Evolutionary conservation across 2,888 invertebrate genomes (phyloP).

Genomic region (Apodemia hepburni): DNA sequence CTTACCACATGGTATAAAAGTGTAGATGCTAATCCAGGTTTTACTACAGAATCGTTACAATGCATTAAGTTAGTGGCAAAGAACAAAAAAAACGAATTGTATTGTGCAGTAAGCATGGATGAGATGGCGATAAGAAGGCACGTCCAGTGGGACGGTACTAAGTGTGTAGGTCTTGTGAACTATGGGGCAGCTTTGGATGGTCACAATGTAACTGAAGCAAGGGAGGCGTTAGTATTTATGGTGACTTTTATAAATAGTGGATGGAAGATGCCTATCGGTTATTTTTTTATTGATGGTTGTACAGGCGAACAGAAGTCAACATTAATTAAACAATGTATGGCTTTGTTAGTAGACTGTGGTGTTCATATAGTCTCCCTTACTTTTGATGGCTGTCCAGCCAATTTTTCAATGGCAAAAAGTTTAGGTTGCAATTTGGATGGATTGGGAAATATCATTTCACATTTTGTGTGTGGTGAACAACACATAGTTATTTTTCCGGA

Average conservation of each 20-base stretch:
- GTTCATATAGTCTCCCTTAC: conserved; percentile 3
- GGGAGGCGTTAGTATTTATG: conserved; percentile 13
- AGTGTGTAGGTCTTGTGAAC: conserved; percentile 7
- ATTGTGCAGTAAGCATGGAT: conserved; percentile 9
- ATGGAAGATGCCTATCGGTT: conserved; percentile 13
- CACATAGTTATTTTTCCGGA: conserved; percentile 3
- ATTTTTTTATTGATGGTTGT: conserved; percentile 14
- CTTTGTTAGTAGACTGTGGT: conserved; percentile 12
- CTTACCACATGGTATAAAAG: conserved; percentile 1
- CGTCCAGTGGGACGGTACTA: conserved; percentile 13
- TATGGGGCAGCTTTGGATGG: conserved; percentile 16
- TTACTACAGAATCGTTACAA: conserved; percentile 7
- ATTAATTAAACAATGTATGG: conserved; percentile 15
- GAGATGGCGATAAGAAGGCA: conserved; percentile 14
- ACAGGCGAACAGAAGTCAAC: conserved; percentile 17
- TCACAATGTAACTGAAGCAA: conserved; percentile 5
- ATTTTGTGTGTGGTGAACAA: background rate
- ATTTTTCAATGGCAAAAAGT: conserved; percentile 10
- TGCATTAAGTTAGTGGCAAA: background rate
- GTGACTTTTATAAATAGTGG: conserved; percentile 12
- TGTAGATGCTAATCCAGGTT: conserved; percentile 4
- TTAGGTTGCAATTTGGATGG: background rate
- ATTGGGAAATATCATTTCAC: background rate
- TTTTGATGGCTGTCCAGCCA: background rate
- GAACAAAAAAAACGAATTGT: background rate